These are phyloP conservation scores for Laspeyria flexula DNA, from an alignment of 2,888 invertebrate genomes.

Conservation along the genomic window DNA sequence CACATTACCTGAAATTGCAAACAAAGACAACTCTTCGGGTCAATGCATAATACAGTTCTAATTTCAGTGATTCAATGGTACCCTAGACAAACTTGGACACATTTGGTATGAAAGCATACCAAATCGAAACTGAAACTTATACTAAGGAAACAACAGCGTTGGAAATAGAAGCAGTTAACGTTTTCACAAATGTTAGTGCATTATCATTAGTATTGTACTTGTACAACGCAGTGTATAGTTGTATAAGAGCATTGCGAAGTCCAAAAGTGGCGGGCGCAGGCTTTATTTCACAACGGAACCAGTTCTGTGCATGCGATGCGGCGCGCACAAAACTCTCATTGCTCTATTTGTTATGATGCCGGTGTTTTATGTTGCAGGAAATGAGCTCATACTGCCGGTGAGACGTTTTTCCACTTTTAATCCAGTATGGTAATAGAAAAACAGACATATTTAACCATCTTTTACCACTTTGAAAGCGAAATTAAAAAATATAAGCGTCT, in stretches of 20 bases:
- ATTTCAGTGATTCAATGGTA: conserved; percentile 19
- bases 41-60: conserved; percentile 32
- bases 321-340: conserved; percentile 61
- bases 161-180: conserved; percentile 26
- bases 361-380: conserved; percentile 68
- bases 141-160: conserved; percentile 13
- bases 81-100: conserved; percentile 29
- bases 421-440: conserved; percentile 53
- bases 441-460: conserved; percentile 42
- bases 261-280: conserved; percentile 53
- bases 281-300: conserved; percentile 68
- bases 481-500: conserved; percentile 27
- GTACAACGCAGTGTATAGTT: not conserved
- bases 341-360: conserved; percentile 71
- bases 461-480: conserved; percentile 37
- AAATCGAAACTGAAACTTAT: conserved; percentile 23
- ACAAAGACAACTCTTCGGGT: conserved; percentile 29
- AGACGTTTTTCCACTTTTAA: conserved; percentile 59
- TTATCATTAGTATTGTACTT: conserved; percentile 24
- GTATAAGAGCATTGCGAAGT: conserved; percentile 27
- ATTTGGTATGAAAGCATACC: conserved; percentile 21
- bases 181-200: conserved; percentile 28
- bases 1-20: conserved; percentile 19
- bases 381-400: conserved; percentile 63
- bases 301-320: conserved; percentile 67